Percentiles rank a stretch among this genome's conserved stretches.
phyloP scores from a whole-genome alignment of 2,797 vertebrate species.

The Coregonus ussuriensis region DNA sequence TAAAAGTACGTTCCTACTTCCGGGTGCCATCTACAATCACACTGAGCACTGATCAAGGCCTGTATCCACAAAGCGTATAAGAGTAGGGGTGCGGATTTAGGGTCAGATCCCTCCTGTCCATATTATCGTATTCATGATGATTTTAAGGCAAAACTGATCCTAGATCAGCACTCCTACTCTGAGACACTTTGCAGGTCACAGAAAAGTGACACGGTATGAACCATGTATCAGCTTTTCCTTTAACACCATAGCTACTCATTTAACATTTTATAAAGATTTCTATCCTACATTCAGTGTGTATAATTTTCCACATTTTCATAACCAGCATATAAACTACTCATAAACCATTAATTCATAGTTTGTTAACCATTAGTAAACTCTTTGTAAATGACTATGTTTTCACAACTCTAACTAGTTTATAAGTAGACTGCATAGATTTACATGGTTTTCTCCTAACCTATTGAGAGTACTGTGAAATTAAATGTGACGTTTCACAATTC shows the following conservation, averaged over 20 bases:
- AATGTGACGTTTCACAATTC: constrained; percentile 55
- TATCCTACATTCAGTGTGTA: neutral
- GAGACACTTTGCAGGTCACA: neutral
- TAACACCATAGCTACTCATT: neutral
- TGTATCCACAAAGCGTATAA: too few species aligned
- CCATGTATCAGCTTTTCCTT: neutral
- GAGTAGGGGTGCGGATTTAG: too few species aligned
- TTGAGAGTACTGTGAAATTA: constrained; percentile 22
- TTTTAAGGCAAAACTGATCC: too few species aligned
- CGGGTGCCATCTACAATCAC: neutral
- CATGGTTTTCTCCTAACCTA: neutral
- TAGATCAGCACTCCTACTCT: neutral
- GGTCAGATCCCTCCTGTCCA: too few species aligned
- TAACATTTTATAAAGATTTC: neutral
- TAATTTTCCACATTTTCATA: neutral
- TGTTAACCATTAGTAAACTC: neutral
- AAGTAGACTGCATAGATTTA: neutral
- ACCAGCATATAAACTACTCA: neutral
- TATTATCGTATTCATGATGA: too few species aligned
- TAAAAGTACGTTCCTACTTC: too few species aligned
- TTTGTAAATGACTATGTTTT: neutral
- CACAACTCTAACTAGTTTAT: neutral
- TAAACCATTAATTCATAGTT: neutral
- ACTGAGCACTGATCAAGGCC: neutral
- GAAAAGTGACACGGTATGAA: neutral